Evolutionary conservation across 2,113 vertebrate genomes (phyloP).

Genomic region (Glaucidium brasilianum): DNA sequence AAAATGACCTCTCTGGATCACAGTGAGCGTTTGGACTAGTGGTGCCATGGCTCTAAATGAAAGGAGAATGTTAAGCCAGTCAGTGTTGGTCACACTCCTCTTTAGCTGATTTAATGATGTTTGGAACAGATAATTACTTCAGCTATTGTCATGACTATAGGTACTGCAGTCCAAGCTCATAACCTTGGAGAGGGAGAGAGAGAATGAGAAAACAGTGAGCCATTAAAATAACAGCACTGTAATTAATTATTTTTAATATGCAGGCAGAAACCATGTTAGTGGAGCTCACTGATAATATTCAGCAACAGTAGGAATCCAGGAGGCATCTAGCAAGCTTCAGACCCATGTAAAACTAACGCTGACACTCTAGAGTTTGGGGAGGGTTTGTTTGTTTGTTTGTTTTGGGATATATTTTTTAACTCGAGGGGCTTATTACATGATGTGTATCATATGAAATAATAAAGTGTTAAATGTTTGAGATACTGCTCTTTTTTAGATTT

Average conservation of each 20-base stretch:
- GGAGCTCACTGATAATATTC: background rate
- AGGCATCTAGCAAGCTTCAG: background rate
- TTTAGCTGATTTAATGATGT: background rate
- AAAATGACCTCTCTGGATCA: background rate
- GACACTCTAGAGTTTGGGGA: background rate
- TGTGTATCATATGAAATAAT: background rate
- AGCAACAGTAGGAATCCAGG: background rate
- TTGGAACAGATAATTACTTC: constrained; percentile 11
- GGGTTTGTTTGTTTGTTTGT: fast-evolving
- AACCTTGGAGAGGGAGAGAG: background rate
- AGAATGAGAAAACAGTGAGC: background rate
- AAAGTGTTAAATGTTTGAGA: background rate
- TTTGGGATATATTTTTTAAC: background rate
- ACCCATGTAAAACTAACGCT: background rate
- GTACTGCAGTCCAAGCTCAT: background rate
- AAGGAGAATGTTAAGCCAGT: background rate
- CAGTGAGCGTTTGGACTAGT: background rate
- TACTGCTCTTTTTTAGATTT: background rate
- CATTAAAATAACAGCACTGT: background rate
- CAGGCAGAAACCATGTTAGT: background rate
- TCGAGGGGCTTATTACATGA: background rate
- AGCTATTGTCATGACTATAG: background rate
- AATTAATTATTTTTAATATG: background rate
- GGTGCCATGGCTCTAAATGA: background rate
- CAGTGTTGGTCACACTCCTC: background rate